Conservation (phyloP, 2,113 vertebrate species). For the Sula dactylatra region DNA sequence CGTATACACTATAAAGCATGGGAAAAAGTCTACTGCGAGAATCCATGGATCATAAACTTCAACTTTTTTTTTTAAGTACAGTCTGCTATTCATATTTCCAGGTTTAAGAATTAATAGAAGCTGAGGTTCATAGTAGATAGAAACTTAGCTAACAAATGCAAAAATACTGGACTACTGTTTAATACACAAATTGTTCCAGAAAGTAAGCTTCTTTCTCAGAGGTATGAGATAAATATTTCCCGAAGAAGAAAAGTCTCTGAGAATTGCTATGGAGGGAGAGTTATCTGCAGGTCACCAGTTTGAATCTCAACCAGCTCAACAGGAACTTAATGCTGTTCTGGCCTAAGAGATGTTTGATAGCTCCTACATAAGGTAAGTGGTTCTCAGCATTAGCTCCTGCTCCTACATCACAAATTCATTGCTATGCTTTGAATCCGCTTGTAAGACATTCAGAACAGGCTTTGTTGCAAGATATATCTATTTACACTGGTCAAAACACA, state of each 20-base stretch:
- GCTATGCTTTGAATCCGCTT: accelerated
- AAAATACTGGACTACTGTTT: not conserved
- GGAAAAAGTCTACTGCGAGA: not conserved
- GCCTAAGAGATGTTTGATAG: not conserved
- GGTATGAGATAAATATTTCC: not conserved
- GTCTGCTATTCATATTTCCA: not conserved
- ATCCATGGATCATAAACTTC: not conserved
- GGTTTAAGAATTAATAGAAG: not conserved
- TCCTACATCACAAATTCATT: not conserved
- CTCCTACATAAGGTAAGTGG: not conserved
- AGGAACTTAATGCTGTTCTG: not conserved
- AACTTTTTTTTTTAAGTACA: not conserved
- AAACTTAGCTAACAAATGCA: not conserved
- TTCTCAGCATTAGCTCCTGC: not conserved
- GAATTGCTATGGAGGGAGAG: not conserved
- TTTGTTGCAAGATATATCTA: not conserved
- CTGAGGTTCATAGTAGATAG: not conserved
- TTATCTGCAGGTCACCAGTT: not conserved
- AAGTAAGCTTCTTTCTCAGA: not conserved
- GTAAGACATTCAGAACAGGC: not conserved
- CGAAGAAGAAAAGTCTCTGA: not conserved
- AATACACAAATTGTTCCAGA: not conserved
- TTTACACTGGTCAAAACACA: not conserved
- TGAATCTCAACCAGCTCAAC: not conserved
- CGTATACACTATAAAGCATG: not conserved